Conservation (phyloP, 2,797 vertebrate species). For the Discoglossus pictus region DNA sequence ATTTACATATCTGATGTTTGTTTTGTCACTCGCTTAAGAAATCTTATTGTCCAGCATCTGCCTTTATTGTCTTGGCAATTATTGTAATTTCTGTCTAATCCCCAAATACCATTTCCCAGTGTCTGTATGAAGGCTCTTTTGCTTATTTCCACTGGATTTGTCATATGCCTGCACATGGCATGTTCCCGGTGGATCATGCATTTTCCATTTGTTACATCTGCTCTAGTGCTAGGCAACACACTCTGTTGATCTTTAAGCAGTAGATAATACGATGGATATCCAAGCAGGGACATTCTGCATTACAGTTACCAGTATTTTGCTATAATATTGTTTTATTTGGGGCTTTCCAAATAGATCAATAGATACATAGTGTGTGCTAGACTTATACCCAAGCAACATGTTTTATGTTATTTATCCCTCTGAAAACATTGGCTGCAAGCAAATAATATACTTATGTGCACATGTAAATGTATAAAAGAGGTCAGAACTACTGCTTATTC, state of each 20-base stretch:
- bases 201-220: conserved; percentile 35
- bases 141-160: conserved; percentile 4
- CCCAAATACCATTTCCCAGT: conserved; percentile 21
- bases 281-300: too few relatives aligned
- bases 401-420: too few relatives aligned
- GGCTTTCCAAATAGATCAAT: too few relatives aligned
- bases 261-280: background rate
- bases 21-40: conserved; percentile 37
- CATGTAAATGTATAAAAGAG: too few relatives aligned
- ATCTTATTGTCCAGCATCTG: conserved; percentile 49
- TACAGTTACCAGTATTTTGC: too few relatives aligned
- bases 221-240: background rate
- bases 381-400: too few relatives aligned
- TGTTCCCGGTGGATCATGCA: conserved; percentile 7
- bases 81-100: conserved; percentile 38
- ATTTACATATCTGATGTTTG: conserved; percentile 49
- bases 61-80: conserved; percentile 36
- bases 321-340: too few relatives aligned
- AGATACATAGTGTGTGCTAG: too few relatives aligned
- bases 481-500: too few relatives aligned
- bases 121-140: conserved; percentile 16
- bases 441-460: too few relatives aligned
- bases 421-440: too few relatives aligned
- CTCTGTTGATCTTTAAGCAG: conserved; percentile 13
- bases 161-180: conserved; percentile 20